phyloP scores from a whole-genome alignment of 2,888 invertebrate genomes.

The Miltochrista miniata region DNA sequence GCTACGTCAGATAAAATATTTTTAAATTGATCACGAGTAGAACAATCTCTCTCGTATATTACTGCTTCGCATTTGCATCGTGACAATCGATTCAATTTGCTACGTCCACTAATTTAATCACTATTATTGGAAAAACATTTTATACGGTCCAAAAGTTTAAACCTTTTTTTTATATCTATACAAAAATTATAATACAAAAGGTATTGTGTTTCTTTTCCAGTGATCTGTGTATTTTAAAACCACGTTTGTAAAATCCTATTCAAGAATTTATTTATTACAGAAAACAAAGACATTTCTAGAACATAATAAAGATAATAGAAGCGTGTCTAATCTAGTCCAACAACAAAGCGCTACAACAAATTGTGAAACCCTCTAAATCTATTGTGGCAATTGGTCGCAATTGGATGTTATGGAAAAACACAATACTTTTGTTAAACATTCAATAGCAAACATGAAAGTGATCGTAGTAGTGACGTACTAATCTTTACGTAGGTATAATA shows the following conservation, averaged over 20 bases:
- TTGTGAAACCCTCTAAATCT: background rate
- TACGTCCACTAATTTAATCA: no score
- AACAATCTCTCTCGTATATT: no score
- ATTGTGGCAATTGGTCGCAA: conserved; percentile 18
- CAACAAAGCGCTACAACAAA: background rate
- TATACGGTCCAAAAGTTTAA: no score
- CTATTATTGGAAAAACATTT: no score
- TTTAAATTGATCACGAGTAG: no score
- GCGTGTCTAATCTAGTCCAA: conserved; percentile 1
- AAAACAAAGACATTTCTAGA: background rate
- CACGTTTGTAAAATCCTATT: background rate
- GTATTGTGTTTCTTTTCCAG: background rate
- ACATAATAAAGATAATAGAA: background rate
- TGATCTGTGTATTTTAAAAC: background rate
- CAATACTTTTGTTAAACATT: conserved; percentile 32
- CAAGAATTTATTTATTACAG: background rate
- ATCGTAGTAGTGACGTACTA: no score
- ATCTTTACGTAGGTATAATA: no score
- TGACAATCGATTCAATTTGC: no score
- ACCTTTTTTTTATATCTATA: background rate
- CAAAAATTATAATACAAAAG: background rate
- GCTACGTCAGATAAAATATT: no score
- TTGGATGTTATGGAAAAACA: conserved; percentile 21
- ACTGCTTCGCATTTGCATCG: no score
- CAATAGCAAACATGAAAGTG: conserved; percentile 6